Percentiles rank a stretch among this genome's conserved stretches.
Evolutionary conservation across 2,113 vertebrate genomes (phyloP).

Genomic region (Xiphorhynchus elegans): DNA sequence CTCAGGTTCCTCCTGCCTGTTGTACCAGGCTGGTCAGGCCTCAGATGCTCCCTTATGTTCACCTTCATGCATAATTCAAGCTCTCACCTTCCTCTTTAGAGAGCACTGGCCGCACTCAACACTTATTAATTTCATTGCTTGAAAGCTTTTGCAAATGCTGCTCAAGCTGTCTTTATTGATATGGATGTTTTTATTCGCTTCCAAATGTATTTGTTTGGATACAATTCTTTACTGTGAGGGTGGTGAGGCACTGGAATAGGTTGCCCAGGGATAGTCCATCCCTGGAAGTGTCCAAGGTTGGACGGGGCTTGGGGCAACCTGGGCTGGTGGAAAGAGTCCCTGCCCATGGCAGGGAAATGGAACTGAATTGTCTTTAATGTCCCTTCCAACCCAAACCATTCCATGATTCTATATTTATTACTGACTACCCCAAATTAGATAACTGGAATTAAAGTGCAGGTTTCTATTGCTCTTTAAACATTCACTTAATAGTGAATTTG

Average conservation of each 20-base stretch:
- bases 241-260: fast-evolving
- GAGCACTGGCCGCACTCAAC: not conserved
- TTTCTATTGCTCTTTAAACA: not conserved
- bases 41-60: not conserved
- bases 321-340: not conserved
- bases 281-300: not conserved
- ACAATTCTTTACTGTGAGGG: not conserved
- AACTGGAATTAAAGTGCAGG: not conserved
- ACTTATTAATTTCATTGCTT: not conserved
- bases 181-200: not conserved
- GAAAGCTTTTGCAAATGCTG: not conserved
- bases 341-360: not conserved
- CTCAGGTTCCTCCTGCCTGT: not conserved
- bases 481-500: not conserved
- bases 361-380: not conserved
- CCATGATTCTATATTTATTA: not conserved
- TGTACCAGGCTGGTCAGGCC: not conserved
- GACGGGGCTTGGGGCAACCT: not conserved
- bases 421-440: not conserved
- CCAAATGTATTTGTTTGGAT: not conserved
- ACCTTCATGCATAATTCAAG: not conserved
- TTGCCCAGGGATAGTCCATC: not conserved
- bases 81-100: not conserved
- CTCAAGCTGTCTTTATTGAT: not conserved
- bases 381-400: not conserved